phyloP scores from a whole-genome alignment of 2,888 invertebrate species.

The Macrostomum cliftonense region DNA sequence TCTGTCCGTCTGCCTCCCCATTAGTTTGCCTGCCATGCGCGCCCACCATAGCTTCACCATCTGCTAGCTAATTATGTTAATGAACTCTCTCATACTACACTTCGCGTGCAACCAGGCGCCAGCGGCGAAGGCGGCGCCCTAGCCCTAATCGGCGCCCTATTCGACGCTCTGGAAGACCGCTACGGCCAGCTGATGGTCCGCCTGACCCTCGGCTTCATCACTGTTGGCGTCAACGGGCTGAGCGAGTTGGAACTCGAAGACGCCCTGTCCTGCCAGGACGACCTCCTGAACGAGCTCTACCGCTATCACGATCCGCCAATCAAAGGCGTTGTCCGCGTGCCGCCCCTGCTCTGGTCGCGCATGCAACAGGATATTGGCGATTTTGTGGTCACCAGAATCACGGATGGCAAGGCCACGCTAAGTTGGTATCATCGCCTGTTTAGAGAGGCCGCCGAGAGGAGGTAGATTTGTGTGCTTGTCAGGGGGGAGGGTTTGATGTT shows the following conservation, averaged over 20 bases:
- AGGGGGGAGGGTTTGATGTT: too few species aligned
- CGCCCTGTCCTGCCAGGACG: slow-evolving; percentile 15
- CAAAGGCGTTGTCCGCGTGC: slow-evolving; percentile 15
- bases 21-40: too few species aligned
- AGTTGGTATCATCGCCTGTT: slow-evolving; percentile 25
- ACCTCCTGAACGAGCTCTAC: slow-evolving; percentile 17
- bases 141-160: slow-evolving; percentile 11
- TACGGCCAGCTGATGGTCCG: slow-evolving; percentile 14
- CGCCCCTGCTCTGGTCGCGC: slow-evolving; percentile 19
- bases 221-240: slow-evolving; percentile 15
- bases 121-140: too few species aligned
- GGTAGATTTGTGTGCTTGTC: slow-evolving; percentile 12
- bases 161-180: slow-evolving; percentile 14
- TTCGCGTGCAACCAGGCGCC: too few species aligned
- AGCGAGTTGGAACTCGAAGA: slow-evolving; percentile 16
- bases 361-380: slow-evolving; percentile 18
- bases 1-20: too few species aligned
- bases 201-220: slow-evolving; percentile 15
- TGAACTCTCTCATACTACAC: too few species aligned
- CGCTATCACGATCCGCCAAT: slow-evolving; percentile 17
- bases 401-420: slow-evolving; percentile 20
- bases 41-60: too few species aligned
- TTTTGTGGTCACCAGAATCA: slow-evolving; percentile 18
- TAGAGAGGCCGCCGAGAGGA: slow-evolving; percentile 16
- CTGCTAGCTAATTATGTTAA: too few species aligned